These are phyloP conservation scores for Apaloderma vittatum DNA, from an alignment of 2,113 vertebrate species.

Conservation along the genomic window DNA sequence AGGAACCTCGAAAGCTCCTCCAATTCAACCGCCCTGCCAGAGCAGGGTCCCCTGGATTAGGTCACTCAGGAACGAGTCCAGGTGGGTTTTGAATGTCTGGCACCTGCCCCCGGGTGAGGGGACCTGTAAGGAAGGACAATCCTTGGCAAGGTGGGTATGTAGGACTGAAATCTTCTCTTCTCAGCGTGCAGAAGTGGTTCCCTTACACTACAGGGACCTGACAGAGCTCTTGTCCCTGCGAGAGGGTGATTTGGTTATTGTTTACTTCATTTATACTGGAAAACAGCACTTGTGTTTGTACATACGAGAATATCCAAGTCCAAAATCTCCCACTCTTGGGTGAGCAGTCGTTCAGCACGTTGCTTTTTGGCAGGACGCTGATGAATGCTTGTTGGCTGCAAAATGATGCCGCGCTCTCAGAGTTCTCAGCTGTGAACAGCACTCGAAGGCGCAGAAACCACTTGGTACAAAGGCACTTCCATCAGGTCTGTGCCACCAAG, in stretches of 20 bases:
- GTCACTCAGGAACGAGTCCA: too few species aligned
- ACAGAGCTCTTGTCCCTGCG: not conserved
- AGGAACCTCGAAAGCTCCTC: too few species aligned
- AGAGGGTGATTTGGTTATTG: not conserved
- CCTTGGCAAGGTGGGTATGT: too few species aligned
- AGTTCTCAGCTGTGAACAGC: not conserved
- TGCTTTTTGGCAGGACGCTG: not conserved
- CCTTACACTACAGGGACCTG: not conserved
- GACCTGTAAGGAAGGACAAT: too few species aligned
- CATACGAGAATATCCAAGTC: fast-evolving
- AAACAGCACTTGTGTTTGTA: not conserved
- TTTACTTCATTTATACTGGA: fast-evolving
- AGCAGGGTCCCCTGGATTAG: too few species aligned
- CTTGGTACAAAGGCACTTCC: not conserved
- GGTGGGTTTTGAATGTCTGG: too few species aligned
- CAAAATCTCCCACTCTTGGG: not conserved
- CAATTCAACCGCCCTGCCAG: too few species aligned
- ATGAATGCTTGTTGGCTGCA: not conserved
- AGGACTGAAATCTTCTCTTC: too few species aligned
- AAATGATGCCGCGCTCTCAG: fast-evolving
- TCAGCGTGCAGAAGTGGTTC: not conserved
- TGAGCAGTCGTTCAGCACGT: not conserved
- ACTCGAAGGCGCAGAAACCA: fast-evolving
- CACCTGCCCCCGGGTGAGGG: too few species aligned
- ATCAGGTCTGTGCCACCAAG: not conserved